These are phyloP conservation scores for Proteles cristata DNA, from an alignment of 2,113 vertebrate species.

Conservation along the genomic window DNA sequence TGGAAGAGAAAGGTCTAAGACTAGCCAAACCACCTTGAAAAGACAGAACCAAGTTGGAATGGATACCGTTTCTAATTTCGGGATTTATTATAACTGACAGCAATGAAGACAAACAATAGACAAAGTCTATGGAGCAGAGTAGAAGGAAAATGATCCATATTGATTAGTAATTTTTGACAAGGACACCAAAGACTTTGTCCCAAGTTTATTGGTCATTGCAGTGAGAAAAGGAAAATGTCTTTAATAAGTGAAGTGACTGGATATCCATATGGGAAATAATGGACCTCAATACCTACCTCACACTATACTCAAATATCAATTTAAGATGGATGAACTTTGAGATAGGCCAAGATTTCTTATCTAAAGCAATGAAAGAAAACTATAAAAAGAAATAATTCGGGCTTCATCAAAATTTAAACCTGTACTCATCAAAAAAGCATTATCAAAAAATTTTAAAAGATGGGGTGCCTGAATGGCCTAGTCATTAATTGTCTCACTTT, in stretches of 20 bases:
- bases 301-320: neutral
- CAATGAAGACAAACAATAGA: neutral
- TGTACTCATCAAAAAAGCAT: neutral
- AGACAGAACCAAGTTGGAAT: neutral
- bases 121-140: neutral
- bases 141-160: neutral
- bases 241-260: neutral
- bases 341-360: neutral
- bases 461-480: no score
- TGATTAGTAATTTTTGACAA: neutral
- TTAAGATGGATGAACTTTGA: neutral
- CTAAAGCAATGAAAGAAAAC: neutral
- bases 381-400: neutral
- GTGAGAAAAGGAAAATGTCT: neutral
- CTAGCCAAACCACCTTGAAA: neutral
- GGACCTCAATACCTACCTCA: neutral
- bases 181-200: neutral
- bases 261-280: neutral
- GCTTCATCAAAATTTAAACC: slow-evolving; percentile 17
- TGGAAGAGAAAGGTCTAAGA: neutral
- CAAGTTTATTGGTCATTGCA: neutral
- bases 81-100: neutral
- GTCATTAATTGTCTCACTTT: no score
- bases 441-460: neutral
- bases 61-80: neutral